phyloP scores from a whole-genome alignment of 2,797 vertebrate species.

The Dromococcyx pavoninus region DNA sequence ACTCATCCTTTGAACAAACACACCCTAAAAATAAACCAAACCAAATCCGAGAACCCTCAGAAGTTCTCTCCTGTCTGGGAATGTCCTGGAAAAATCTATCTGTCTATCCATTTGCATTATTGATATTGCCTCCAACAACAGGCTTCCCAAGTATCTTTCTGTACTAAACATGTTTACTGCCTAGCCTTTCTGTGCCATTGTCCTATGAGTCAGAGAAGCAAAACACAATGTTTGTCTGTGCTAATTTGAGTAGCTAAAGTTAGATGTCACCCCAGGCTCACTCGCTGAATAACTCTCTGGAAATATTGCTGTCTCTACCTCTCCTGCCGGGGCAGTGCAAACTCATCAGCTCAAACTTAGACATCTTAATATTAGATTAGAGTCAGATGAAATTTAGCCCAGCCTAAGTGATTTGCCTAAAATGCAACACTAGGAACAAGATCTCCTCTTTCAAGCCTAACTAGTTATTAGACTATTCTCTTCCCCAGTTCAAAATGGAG shows the following conservation, averaged over 20 bases:
- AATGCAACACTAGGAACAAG: neutral
- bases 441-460: neutral
- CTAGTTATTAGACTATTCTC: neutral
- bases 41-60: neutral
- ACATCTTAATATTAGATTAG: neutral
- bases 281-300: neutral
- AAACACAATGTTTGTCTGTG: neutral
- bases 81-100: neutral
- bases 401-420: neutral
- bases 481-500: neutral
- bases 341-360: neutral
- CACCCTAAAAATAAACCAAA: conserved; percentile 24
- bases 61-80: neutral
- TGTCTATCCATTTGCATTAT: neutral
- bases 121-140: neutral
- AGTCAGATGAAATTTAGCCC: neutral
- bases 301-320: neutral
- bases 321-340: neutral
- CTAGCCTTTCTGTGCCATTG: neutral
- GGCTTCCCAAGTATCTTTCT: neutral
- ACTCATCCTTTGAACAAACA: neutral
- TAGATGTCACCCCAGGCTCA: neutral
- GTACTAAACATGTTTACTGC: neutral
- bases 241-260: conserved; percentile 20
- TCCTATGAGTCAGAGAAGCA: neutral